phyloP scores from a whole-genome alignment of 2,888 invertebrate species.

The Microctonus hyperodae region DNA sequence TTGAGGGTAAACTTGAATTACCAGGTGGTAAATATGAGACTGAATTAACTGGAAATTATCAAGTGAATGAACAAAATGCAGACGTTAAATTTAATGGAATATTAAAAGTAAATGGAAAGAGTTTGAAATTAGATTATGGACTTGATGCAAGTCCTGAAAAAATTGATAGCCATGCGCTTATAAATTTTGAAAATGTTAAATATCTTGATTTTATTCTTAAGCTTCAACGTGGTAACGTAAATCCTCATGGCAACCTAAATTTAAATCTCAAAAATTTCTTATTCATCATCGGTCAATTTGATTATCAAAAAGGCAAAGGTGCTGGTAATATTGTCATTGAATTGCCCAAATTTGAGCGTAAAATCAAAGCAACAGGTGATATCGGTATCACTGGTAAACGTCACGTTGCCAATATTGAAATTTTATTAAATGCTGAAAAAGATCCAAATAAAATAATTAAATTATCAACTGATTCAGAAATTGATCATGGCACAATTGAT shows the following conservation, averaged over 20 bases:
- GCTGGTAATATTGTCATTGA: slow-evolving; percentile 68
- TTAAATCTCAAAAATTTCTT: slow-evolving; percentile 70
- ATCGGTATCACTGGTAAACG: slow-evolving; percentile 70
- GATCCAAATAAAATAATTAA: slow-evolving; percentile 74
- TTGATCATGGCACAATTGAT: slow-evolving; percentile 66
- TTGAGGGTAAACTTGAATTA: slow-evolving; percentile 68
- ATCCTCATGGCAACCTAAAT: slow-evolving; percentile 66
- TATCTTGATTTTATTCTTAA: slow-evolving; percentile 69
- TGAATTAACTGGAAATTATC: slow-evolving; percentile 68
- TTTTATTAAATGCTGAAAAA: slow-evolving; percentile 75
- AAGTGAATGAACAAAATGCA: slow-evolving; percentile 61
- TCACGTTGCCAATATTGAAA: slow-evolving; percentile 69
- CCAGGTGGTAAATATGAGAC: slow-evolving; percentile 71
- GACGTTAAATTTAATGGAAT: slow-evolving; percentile 60
- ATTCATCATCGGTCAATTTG: slow-evolving; percentile 71
- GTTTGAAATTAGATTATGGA: slow-evolving; percentile 65
- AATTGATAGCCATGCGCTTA: slow-evolving; percentile 66
- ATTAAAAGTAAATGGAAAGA: slow-evolving; percentile 69
- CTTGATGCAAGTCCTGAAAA: slow-evolving; percentile 62
- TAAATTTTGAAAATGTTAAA: slow-evolving; percentile 65
- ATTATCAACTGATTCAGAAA: slow-evolving; percentile 70
- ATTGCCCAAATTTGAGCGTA: slow-evolving; percentile 65
- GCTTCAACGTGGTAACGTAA: slow-evolving; percentile 59
- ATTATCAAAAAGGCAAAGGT: slow-evolving; percentile 72
- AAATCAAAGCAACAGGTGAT: slow-evolving; percentile 65